A percentile compares a stretch with the other conserved stretches of the same genome.
phyloP scores from a whole-genome alignment of 2,797 vertebrate species.

The Cercopithecus petaurista region DNA sequence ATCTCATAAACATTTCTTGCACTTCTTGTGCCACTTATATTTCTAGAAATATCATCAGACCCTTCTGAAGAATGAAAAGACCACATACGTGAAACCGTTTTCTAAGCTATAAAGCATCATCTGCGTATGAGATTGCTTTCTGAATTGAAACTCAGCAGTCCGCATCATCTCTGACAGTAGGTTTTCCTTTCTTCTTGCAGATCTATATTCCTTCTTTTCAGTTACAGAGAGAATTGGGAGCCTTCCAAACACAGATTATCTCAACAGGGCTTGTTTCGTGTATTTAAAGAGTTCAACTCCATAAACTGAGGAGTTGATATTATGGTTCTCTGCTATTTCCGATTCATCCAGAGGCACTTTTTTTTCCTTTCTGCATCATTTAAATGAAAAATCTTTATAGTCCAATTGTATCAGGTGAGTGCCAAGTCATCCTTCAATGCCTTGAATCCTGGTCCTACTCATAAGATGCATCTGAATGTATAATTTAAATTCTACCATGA shows the following conservation, averaged over 20 bases:
- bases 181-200: background rate
- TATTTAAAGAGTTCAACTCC: constrained; percentile 23
- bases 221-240: constrained; percentile 33
- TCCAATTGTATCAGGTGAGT: constrained; percentile 20
- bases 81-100: background rate
- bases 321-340: background rate
- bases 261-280: constrained; percentile 41
- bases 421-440: background rate
- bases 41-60: background rate
- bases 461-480: background rate
- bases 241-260: constrained; percentile 26
- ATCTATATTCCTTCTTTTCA: background rate
- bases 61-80: background rate
- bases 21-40: background rate
- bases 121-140: background rate
- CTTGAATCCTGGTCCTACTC: background rate
- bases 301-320: constrained; percentile 23
- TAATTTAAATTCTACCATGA: constrained; percentile 25
- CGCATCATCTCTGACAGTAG: background rate
- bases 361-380: constrained; percentile 27
- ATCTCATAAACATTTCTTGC: background rate
- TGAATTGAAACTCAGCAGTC: constrained; percentile 39
- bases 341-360: background rate
- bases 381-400: constrained; percentile 40
- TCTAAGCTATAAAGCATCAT: background rate